Evolutionary conservation across 2,888 invertebrate species (phyloP).

Genomic region (Holacanthella duospinosa): DNA sequence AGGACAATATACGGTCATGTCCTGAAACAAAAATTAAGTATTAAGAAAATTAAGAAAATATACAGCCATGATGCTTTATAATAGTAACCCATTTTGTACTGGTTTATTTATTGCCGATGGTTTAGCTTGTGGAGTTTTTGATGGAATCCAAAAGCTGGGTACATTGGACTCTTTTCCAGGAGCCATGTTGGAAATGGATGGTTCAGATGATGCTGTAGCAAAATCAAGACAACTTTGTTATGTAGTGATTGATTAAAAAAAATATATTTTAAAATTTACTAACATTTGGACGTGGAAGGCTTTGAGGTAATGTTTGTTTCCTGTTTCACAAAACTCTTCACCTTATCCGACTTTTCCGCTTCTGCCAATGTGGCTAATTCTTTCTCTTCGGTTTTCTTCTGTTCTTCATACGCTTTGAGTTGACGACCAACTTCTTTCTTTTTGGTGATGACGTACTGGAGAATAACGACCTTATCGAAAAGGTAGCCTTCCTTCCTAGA

Average conservation of each 20-base stretch:
- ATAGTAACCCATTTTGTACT: slow-evolving; percentile 46
- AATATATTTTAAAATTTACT: background rate
- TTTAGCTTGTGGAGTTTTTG: slow-evolving; percentile 77
- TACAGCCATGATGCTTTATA: too few relatives aligned
- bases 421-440: slow-evolving; percentile 82
- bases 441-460: slow-evolving; percentile 87
- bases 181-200: slow-evolving; percentile 66
- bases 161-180: slow-evolving; percentile 66
- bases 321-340: slow-evolving; percentile 69
- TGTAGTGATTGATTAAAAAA: too few relatives aligned
- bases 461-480: slow-evolving; percentile 92
- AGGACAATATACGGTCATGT: slow-evolving; percentile 67
- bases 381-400: slow-evolving; percentile 63
- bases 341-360: slow-evolving; percentile 61
- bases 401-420: slow-evolving; percentile 82
- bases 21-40: slow-evolving; percentile 42
- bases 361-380: slow-evolving; percentile 59
- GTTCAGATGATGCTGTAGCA: too few relatives aligned
- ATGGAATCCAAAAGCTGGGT: slow-evolving; percentile 95
- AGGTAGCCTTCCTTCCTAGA: slow-evolving; percentile 73
- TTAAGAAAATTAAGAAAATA: slow-evolving; percentile 1
- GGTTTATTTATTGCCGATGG: slow-evolving; percentile 62
- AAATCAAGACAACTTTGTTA: too few relatives aligned
- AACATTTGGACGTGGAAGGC: slow-evolving; percentile 24
- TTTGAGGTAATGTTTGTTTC: slow-evolving; percentile 48